Evolutionary conservation across 2,113 vertebrate genomes (phyloP).

Genomic region (Hepsetus odoe): DNA sequence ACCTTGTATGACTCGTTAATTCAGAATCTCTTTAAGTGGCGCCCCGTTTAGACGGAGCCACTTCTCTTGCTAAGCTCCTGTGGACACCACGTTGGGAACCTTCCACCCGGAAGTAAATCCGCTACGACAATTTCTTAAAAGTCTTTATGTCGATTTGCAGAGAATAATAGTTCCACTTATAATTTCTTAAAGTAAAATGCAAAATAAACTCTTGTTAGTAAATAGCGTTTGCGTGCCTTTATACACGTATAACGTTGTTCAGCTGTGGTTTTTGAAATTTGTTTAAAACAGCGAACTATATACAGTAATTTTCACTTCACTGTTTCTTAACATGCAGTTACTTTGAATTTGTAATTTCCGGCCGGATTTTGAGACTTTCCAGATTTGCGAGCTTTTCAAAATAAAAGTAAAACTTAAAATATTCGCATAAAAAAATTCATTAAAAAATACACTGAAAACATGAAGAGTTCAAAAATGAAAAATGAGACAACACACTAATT

Average conservation of each 20-base stretch:
- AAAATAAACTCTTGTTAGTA: neutral
- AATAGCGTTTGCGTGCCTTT: too few relatives aligned
- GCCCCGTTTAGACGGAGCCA: neutral
- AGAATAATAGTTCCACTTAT: too few relatives aligned
- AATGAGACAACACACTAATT: too few relatives aligned
- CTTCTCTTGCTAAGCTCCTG: constrained; percentile 53
- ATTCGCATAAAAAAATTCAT: neutral
- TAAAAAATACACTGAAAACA: too few relatives aligned
- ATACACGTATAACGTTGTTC: neutral
- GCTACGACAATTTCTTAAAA: neutral
- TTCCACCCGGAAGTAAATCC: constrained; percentile 61
- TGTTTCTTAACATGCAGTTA: neutral
- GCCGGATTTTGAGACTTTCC: neutral
- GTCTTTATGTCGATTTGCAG: too few relatives aligned
- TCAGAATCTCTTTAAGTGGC: neutral
- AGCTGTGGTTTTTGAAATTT: neutral
- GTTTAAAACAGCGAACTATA: neutral
- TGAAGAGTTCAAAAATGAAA: too few relatives aligned
- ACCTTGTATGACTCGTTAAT: neutral
- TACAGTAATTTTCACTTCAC: too few relatives aligned
- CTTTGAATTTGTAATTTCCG: neutral
- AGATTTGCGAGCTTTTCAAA: neutral
- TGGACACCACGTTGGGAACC: constrained; percentile 68
- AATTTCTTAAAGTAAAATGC: neutral
- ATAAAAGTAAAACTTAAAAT: neutral